Conservation (phyloP, 2,888 invertebrate genomes). For the Biston betularia region DNA sequence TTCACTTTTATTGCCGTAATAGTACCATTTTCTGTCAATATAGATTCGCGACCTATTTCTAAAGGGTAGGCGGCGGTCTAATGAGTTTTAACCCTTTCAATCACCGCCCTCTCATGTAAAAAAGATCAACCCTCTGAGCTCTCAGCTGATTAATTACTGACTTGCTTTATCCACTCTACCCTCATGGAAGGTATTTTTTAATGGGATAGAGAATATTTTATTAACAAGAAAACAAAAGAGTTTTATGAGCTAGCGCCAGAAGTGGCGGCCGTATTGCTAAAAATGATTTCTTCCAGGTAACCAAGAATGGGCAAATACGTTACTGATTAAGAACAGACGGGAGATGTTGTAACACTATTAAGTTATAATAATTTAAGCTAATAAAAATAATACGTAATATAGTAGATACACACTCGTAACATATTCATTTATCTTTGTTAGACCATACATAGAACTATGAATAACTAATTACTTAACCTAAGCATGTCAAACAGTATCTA, state of each 20-base stretch:
- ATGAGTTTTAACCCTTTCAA: conserved; percentile 78
- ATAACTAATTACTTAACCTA: not conserved
- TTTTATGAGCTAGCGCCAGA: too few relatives aligned
- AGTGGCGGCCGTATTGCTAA: too few relatives aligned
- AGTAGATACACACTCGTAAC: too few relatives aligned
- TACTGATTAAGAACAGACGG: too few relatives aligned
- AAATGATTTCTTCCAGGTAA: too few relatives aligned
- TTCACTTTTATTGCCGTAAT: not conserved
- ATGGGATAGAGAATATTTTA: conserved; percentile 33
- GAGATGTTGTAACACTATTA: too few relatives aligned
- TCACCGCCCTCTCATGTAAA: conserved; percentile 72
- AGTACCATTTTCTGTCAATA: conserved; percentile 11
- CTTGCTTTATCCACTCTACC: conserved; percentile 56
- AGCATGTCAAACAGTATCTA: not conserved
- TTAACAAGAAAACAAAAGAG: too few relatives aligned
- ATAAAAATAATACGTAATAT: too few relatives aligned
- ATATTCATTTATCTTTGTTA: not conserved
- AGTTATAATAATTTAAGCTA: too few relatives aligned
- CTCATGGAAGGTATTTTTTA: conserved; percentile 20
- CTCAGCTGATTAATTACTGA: conserved; percentile 77
- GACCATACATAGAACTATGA: not conserved
- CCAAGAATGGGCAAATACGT: too few relatives aligned
- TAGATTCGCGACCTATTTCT: conserved; percentile 51
- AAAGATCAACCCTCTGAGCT: conserved; percentile 76
- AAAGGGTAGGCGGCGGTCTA: conserved; percentile 60